Percentiles rank a stretch among this genome's conserved stretches.
These are phyloP conservation scores for Rhinichthys osculus DNA, from an alignment of 2,797 vertebrate species.

Conservation along the genomic window DNA sequence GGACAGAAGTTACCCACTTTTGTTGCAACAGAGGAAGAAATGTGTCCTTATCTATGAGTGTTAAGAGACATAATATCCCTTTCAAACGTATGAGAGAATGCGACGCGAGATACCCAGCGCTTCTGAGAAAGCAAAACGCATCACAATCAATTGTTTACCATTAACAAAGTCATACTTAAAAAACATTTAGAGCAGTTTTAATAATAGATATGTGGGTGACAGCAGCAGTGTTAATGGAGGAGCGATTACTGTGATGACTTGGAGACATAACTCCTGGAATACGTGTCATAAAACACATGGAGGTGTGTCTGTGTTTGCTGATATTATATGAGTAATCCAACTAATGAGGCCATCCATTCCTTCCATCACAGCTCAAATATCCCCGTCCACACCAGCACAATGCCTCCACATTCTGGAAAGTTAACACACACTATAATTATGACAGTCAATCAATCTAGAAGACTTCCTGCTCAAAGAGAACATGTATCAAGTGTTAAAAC, in stretches of 20 bases:
- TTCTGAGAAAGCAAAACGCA: no score
- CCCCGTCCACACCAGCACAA: not conserved
- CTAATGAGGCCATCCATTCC: slow-evolving; percentile 13
- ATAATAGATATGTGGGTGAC: not conserved
- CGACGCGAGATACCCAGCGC: no score
- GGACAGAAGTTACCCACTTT: no score
- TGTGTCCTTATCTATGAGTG: no score
- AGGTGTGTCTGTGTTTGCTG: slow-evolving; percentile 5
- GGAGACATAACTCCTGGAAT: not conserved
- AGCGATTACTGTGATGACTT: not conserved
- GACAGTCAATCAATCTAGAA: slow-evolving; percentile 43
- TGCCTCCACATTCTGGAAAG: slow-evolving; percentile 30
- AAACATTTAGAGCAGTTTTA: not conserved
- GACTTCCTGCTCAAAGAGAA: slow-evolving; percentile 20
- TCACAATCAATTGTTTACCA: no score
- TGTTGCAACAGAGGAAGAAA: no score
- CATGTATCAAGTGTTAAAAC: not conserved
- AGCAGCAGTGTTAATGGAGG: not conserved
- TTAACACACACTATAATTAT: slow-evolving; percentile 12
- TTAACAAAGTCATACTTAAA: not conserved
- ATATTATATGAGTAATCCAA: not conserved
- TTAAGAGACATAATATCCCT: no score
- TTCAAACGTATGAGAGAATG: no score
- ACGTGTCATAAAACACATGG: not conserved
- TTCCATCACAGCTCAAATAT: slow-evolving; percentile 18